Percentiles rank a stretch among this genome's conserved stretches.
These are phyloP conservation scores for Calidris pygmaea DNA, from an alignment of 2,113 vertebrate genomes.

Conservation along the genomic window DNA sequence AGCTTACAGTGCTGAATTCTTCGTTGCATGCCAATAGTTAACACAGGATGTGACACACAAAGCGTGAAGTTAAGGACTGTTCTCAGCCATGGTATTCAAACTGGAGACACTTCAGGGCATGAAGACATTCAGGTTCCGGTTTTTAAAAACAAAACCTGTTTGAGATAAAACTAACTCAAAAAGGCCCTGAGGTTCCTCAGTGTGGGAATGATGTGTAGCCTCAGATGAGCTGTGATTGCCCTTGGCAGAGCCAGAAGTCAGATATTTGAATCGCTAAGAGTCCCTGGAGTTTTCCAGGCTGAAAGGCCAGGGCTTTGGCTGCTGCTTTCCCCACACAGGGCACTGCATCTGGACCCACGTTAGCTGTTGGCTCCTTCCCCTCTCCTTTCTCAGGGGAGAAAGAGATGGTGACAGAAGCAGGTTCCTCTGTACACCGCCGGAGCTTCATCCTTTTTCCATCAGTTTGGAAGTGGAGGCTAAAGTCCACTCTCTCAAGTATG, in stretches of 20 bases:
- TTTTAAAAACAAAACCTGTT: neutral
- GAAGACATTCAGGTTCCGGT: neutral
- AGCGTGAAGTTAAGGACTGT: neutral
- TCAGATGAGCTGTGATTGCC: neutral
- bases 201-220: neutral
- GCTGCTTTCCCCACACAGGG: neutral
- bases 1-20: neutral
- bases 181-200: neutral
- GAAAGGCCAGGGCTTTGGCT: neutral
- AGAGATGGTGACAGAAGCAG: neutral
- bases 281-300: neutral
- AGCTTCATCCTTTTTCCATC: neutral
- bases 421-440: neutral
- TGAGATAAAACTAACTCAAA: neutral
- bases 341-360: neutral
- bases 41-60: neutral
- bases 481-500: neutral
- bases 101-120: neutral
- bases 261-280: neutral
- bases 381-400: neutral
- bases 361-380: neutral
- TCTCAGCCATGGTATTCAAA: neutral
- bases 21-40: neutral
- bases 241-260: neutral
- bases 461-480: neutral